Base-by-base conservation (phyloP, 2,113 vertebrate species). In the Hippocampus guttulatus region DNA sequence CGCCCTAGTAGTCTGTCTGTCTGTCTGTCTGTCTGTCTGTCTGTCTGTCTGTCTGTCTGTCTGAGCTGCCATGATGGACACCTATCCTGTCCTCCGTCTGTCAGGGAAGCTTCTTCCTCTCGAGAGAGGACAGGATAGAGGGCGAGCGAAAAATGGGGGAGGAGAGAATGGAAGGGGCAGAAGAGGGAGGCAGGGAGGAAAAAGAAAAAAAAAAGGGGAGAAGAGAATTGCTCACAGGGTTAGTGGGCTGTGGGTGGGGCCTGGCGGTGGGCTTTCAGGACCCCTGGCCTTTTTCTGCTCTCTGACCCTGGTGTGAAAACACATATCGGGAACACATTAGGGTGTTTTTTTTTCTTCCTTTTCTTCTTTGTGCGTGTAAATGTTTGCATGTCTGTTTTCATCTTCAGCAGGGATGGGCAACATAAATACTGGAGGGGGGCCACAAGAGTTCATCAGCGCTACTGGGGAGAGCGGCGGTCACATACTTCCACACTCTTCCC, bases 251-350 rank as follows among this genome's bases (percentile, higher is more conserved):
- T 94, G 92, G 91, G 84, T 54, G 52, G 90, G 80, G 81, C 78
- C 86, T 75, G 81, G 69, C 0, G 93, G 91, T 83, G 87, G 89
- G 83, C 92, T 94, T 95, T 98, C 97, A 98, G 93, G 97, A 98
- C 94, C 97, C 96, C 95, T 98, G 96, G 93, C 96, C 96, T 93
- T 98, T 98, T 93, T 97, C 96, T 96, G 96, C 95, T 98, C 96
- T 97, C 94, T 98, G 95, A 90, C 96, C 96, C 96, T 98, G 94
- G 76, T 92, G 91, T 87, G 67, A 88, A 87, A 74, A 85, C 90
- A 77, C 38, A 85, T 16, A 73, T 80, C 67, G 85, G 67, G 78
- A 52, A 82, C 62, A 75, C 43, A 73, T 51, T 64, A 82, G 40
- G 64, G 18, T 1, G 11, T 47, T 60, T 67, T 40, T 20, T 61